phyloP scores from a whole-genome alignment of 2,888 invertebrate species.

The Venusia cambrica region DNA sequence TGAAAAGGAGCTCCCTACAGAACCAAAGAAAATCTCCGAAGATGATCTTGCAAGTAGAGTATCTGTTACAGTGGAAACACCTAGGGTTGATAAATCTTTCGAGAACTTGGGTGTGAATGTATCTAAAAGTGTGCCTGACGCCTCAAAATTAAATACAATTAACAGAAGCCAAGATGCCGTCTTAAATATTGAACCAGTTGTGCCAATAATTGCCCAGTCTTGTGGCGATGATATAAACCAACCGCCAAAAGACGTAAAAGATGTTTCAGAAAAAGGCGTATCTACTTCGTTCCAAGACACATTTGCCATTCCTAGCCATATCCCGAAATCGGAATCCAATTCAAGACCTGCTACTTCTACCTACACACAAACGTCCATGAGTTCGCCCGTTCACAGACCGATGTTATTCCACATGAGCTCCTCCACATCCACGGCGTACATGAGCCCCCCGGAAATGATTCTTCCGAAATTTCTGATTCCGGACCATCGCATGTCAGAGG shows the following conservation, averaged over 20 bases:
- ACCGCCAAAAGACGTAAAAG: constrained; percentile 19
- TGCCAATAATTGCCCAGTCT: background rate
- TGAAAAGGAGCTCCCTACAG: constrained; percentile 24
- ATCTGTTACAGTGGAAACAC: constrained; percentile 9
- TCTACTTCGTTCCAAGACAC: constrained; percentile 39
- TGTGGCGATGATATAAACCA: constrained; percentile 2
- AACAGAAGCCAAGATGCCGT: constrained; percentile 4
- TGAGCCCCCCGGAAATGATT: constrained; percentile 74
- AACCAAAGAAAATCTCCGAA: constrained; percentile 15
- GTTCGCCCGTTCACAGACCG: constrained; percentile 54
- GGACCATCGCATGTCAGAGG: constrained; percentile 35
- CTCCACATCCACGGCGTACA: constrained; percentile 73
- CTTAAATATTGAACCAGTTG: constrained; percentile 8
- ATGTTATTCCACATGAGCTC: constrained; percentile 68
- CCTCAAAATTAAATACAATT: constrained; percentile 1
- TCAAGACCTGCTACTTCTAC: constrained; percentile 53
- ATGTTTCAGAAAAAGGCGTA: constrained; percentile 41
- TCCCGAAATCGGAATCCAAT: constrained; percentile 34
- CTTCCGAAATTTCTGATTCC: constrained; percentile 54
- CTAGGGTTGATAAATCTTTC: background rate
- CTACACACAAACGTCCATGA: constrained; percentile 61
- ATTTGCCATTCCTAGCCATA: constrained; percentile 33
- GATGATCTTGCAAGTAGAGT: constrained; percentile 11
- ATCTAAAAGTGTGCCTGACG: constrained; percentile 1
- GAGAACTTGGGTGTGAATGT: constrained; percentile 7